A percentile compares a stretch with the other conserved stretches of the same genome.
These are phyloP conservation scores for Aphrocallistes beatrix DNA, from an alignment of 37 sponge, comb jelly and placozoan genomes.

Conservation along the genomic window DNA sequence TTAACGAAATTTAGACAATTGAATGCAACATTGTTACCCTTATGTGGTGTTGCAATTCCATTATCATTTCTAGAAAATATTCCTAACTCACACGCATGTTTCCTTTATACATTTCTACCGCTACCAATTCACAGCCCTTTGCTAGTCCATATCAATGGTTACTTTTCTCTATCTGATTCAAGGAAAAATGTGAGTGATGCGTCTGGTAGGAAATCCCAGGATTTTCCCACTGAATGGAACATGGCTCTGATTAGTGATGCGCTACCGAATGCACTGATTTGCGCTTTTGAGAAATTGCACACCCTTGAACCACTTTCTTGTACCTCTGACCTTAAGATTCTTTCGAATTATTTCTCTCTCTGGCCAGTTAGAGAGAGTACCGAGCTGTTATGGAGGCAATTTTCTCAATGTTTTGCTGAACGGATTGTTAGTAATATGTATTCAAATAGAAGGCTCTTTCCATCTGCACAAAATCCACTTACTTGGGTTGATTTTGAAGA, in stretches of 20 bases:
- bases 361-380: not conserved
- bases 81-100: not conserved
- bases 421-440: not conserved
- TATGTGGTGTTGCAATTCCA: not conserved
- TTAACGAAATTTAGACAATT: not conserved
- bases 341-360: not conserved
- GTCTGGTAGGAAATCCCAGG: not conserved
- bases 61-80: not conserved
- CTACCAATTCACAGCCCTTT: not conserved
- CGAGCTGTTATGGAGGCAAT: not conserved
- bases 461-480: not conserved
- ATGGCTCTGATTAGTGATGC: not conserved
- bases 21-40: not conserved
- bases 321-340: not conserved
- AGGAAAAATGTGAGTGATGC: not conserved
- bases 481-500: not conserved
- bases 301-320: not conserved
- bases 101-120: not conserved
- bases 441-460: not conserved
- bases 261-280: not conserved
- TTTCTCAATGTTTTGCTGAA: not conserved
- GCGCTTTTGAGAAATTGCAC: not conserved
- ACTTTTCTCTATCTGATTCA: constrained; percentile 13
- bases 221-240: not conserved
- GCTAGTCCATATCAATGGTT: not conserved